phyloP scores from a whole-genome alignment of 2,797 vertebrate genomes.

The Mormyrus proboscirostris region DNA sequence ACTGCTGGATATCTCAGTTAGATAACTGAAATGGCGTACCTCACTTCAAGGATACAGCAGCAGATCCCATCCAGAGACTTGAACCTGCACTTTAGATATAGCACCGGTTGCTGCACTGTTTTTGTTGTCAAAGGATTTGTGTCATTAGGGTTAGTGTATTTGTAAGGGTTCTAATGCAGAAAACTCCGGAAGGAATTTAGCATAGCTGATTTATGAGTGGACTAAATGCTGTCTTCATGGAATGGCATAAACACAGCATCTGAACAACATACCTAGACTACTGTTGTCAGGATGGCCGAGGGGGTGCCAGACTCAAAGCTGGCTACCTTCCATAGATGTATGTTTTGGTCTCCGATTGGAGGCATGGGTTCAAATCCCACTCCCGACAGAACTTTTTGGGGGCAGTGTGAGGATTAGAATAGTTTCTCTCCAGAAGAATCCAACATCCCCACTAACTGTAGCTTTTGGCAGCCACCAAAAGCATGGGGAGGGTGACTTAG shows the following conservation, averaged over 20 bases:
- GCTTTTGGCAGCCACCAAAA: not conserved
- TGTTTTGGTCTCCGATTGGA: not conserved
- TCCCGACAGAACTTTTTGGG: not conserved
- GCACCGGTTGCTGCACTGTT: not conserved
- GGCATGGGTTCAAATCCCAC: not conserved
- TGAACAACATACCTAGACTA: not conserved
- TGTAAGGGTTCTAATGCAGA: not conserved
- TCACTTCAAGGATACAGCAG: not conserved
- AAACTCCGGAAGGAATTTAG: not conserved
- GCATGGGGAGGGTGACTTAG: not conserved
- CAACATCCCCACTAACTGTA: not conserved
- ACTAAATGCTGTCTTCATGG: not conserved
- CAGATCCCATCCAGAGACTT: not conserved
- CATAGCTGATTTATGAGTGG: not conserved
- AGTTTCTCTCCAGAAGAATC: not conserved
- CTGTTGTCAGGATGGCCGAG: not conserved
- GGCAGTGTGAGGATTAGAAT: not conserved
- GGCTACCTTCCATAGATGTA: not conserved
- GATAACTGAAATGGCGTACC: not conserved
- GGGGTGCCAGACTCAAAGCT: not conserved
- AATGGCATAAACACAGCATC: not conserved
- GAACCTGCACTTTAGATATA: not conserved
- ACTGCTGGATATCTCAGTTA: not conserved
- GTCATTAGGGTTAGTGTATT: not conserved
- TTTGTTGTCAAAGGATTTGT: not conserved